phyloP scores from a whole-genome alignment of 2,797 vertebrate genomes.

The Pangasius sanitwongsei region DNA sequence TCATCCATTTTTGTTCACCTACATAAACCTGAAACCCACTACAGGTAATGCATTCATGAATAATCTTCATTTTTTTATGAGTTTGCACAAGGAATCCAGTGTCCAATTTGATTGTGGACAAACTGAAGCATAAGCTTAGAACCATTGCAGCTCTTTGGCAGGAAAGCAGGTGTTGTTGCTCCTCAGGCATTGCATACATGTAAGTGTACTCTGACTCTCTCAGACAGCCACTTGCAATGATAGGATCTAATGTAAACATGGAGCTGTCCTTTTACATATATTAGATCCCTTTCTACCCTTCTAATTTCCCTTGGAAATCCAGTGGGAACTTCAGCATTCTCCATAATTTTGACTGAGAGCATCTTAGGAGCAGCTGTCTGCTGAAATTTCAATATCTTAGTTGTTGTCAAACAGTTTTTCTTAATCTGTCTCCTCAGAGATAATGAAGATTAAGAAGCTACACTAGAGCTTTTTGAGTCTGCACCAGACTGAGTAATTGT shows the following conservation, averaged over 20 bases:
- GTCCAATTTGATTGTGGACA: background rate
- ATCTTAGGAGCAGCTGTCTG: no score
- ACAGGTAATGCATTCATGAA: background rate
- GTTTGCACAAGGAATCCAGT: background rate
- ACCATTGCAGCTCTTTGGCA: background rate
- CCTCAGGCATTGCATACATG: background rate
- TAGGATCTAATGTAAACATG: background rate
- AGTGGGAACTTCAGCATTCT: background rate
- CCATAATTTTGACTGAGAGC: no score
- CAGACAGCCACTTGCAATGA: background rate
- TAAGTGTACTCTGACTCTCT: background rate
- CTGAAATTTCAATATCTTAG: no score
- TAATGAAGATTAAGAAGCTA: no score
- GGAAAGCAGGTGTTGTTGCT: background rate
- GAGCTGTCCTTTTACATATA: background rate
- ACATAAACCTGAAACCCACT: background rate
- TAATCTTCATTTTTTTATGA: background rate
- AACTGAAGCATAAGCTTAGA: background rate
- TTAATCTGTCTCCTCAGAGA: no score
- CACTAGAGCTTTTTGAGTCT: no score
- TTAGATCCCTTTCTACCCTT: background rate
- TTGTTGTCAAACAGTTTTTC: no score
- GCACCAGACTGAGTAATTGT: no score
- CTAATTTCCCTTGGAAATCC: background rate
- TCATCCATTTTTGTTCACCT: background rate